Percentiles rank a stretch among this genome's conserved stretches.
phyloP scores from a whole-genome alignment of 2,797 vertebrate species.

The Astyanax mexicanus region DNA sequence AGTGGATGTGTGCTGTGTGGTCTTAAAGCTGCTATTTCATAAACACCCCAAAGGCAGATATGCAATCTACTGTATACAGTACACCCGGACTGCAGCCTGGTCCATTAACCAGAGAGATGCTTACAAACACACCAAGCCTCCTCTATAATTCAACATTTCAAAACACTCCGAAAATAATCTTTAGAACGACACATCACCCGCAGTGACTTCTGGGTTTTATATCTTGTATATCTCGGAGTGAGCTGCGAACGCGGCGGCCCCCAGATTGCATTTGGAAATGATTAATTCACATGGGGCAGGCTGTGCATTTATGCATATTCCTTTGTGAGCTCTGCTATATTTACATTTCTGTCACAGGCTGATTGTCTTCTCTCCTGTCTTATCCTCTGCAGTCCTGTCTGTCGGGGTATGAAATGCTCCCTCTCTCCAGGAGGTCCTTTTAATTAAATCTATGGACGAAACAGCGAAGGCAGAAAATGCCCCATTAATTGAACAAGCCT shows the following conservation, averaged over 20 bases:
- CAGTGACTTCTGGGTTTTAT: constrained; percentile 13
- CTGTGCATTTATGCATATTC: constrained; percentile 45
- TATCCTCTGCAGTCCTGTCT: constrained; percentile 43
- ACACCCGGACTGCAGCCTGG: not conserved
- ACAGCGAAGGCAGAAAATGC: constrained; percentile 46
- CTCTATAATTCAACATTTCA: constrained; percentile 24
- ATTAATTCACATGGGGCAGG: constrained; percentile 39
- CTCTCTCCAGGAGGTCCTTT: constrained; percentile 58
- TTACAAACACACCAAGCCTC: constrained; percentile 1
- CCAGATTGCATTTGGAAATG: constrained; percentile 33
- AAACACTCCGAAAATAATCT: not conserved
- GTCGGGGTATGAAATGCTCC: constrained; percentile 48
- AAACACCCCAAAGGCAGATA: constrained; percentile 17
- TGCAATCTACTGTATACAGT: not conserved
- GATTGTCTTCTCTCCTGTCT: constrained; percentile 41
- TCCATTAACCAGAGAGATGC: not conserved
- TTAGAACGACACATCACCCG: constrained; percentile 5
- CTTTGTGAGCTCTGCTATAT: constrained; percentile 48
- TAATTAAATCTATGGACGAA: constrained; percentile 60
- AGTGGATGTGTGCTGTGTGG: constrained; percentile 5
- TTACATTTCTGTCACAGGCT: constrained; percentile 57
- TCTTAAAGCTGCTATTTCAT: not conserved
- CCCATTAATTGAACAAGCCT: constrained; percentile 58
- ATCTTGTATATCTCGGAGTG: constrained; percentile 17
- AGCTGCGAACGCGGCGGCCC: constrained; percentile 14